These are phyloP conservation scores for Eilema caniola DNA, from an alignment of 2,888 invertebrate species.

Conservation along the genomic window DNA sequence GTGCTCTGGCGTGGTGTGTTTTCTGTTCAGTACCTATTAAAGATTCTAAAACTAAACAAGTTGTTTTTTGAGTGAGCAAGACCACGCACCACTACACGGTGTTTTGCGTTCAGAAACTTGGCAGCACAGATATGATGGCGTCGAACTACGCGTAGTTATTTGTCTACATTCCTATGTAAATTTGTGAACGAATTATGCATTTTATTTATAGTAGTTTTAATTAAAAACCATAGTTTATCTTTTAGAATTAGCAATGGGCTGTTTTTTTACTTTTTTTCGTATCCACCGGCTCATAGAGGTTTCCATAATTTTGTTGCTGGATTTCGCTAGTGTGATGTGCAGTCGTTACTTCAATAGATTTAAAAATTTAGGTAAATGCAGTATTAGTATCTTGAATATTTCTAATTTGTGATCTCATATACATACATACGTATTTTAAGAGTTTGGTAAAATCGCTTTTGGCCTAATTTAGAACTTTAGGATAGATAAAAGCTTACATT, in stretches of 20 bases:
- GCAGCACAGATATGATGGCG: constrained; percentile 52
- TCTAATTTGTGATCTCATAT: constrained; percentile 32
- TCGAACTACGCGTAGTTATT: constrained; percentile 49
- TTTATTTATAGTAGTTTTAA: constrained; percentile 68
- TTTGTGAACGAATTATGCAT: constrained; percentile 70
- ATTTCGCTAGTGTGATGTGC: constrained; percentile 36
- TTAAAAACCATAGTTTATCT: constrained; percentile 62
- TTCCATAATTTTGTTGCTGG: constrained; percentile 41
- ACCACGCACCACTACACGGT: constrained; percentile 32
- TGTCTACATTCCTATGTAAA: constrained; percentile 73
- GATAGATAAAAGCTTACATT: constrained; percentile 28
- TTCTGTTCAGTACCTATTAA: constrained; percentile 14
- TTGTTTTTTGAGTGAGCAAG: background rate
- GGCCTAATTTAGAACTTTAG: constrained; percentile 46
- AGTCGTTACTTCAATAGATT: constrained; percentile 9
- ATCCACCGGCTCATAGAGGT: constrained; percentile 53
- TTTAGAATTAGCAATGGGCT: constrained; percentile 79
- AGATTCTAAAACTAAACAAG: constrained; percentile 12
- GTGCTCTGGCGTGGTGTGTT: constrained; percentile 32
- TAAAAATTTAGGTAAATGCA: constrained; percentile 9
- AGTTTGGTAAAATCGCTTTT: constrained; percentile 26
- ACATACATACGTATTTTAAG: constrained; percentile 22
- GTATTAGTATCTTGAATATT: constrained; percentile 22
- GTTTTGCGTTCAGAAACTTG: constrained; percentile 50
- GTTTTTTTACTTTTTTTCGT: constrained; percentile 60